phyloP scores from a whole-genome alignment of 1,140 invertebrate genomes.

The Plectrocnemia conspersa region DNA sequence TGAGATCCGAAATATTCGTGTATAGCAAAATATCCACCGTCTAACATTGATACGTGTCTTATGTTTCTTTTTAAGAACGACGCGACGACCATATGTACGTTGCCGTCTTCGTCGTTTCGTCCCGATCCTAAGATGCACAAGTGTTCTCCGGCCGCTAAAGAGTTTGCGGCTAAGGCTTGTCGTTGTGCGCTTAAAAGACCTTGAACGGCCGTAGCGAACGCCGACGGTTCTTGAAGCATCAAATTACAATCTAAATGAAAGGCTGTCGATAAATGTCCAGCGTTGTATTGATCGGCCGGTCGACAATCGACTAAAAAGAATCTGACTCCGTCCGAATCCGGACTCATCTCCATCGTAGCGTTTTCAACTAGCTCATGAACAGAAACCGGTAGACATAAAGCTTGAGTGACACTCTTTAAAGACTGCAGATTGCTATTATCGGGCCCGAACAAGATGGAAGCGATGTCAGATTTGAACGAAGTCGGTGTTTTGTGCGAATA shows the following conservation, averaged over 20 bases:
- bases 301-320: slow-evolving; percentile 98
- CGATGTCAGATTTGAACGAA: slow-evolving; percentile 79
- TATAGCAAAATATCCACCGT: slow-evolving; percentile 87
- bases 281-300: slow-evolving; percentile 94
- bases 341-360: slow-evolving; percentile 58
- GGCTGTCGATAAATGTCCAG: slow-evolving; percentile 91
- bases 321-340: slow-evolving; percentile 60
- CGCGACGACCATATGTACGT: slow-evolving; percentile 97
- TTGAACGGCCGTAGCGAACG: slow-evolving; percentile 92
- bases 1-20: slow-evolving; percentile 80
- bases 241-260: slow-evolving; percentile 97
- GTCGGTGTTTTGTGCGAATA: slow-evolving; percentile 88
- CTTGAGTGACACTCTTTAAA: slow-evolving; percentile 70
- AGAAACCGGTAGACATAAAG: slow-evolving; percentile 90
- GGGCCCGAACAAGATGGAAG: slow-evolving; percentile 57
- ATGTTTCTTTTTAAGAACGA: slow-evolving; percentile 94
- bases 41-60: slow-evolving; percentile 86
- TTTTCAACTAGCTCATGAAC: slow-evolving; percentile 81
- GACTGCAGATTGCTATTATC: slow-evolving; percentile 47
- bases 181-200: slow-evolving; percentile 85
- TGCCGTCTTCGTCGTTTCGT: slow-evolving; percentile 90
- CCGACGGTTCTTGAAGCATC: slow-evolving; percentile 93
- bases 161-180: slow-evolving; percentile 82
- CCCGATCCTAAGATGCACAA: slow-evolving; percentile 96
- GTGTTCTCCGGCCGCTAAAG: slow-evolving; percentile 90